Base-by-base conservation (phyloP, 1,140 invertebrate genomes). In the Asbolus verrucosus region DNA sequence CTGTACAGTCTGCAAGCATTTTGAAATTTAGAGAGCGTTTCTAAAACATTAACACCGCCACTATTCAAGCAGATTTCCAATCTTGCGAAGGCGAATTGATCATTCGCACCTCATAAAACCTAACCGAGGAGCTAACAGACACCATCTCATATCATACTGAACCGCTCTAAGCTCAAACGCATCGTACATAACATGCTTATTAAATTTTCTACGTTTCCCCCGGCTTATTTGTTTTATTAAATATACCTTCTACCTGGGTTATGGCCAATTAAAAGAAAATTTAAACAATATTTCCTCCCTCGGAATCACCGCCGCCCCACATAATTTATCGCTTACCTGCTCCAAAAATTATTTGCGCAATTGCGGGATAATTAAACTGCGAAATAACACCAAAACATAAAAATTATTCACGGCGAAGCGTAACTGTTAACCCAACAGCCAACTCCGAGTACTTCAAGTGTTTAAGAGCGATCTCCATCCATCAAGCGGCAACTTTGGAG, bases 51-150 rank as follows among this genome's bases (percentile, higher is more conserved):
- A 54, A 27, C 46, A 27, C 21, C 11, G 9, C n/a, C 18, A 54
- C 46, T 54, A 54, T 54, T 54, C 46, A 54, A 54, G 46, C 33
- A 65, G 63, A 70, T 70, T 65, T 70, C 62, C 69, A 65, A 70
- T 70, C 69, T 65, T 59, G 46, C 50, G 46, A 46, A 16, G 43
- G 60, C 21, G 69, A 70, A 70, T 70, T 70, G 69, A 70, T 70
- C 69, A 70, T 70, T 65, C 69, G 11, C 69, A 70, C 69, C 61
- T 70, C 43, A 70, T 70, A 70, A 70, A 54, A 54, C 21, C 46
- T 30, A 54, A 30, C 46, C 46, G 46, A 27, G n/a, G 46, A 54
- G 46, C 21, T 54, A 13, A 31, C n/a, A n/a, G n/a, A n/a, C 21
- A 27, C 46, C 21, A 19, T 50, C 43, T 54, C 19, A 54, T 54